These are phyloP conservation scores for Centropyge bicolor DNA, from an alignment of 2,797 vertebrate species.

Conservation along the genomic window DNA sequence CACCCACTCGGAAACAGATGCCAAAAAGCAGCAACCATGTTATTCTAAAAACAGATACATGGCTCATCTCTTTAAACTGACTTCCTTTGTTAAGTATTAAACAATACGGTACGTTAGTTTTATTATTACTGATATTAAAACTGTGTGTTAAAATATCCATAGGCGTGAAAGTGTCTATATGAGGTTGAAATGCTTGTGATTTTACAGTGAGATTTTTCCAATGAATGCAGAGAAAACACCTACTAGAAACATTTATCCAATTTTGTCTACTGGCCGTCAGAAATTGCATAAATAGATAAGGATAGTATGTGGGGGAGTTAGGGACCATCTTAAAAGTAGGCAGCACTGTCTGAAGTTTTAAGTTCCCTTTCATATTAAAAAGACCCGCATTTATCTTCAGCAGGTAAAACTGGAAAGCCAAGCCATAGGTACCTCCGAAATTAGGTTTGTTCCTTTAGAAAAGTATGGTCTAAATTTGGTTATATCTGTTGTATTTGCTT, in stretches of 20 bases:
- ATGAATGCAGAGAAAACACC: not conserved
- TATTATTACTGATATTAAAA: not conserved
- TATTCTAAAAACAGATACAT: not conserved
- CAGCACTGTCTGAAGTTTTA: not conserved
- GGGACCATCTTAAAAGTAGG: not conserved
- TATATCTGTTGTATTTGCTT: too few species aligned
- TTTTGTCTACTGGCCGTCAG: not conserved
- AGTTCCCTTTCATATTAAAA: not conserved
- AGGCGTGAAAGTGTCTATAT: not conserved
- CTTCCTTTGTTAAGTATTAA: not conserved
- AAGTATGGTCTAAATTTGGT: not conserved
- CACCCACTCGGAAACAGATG: conserved; percentile 45
- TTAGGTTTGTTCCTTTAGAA: not conserved
- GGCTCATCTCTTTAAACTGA: not conserved
- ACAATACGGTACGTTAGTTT: not conserved
- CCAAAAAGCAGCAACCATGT: not conserved
- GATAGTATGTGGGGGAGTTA: not conserved
- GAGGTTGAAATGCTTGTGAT: not conserved
- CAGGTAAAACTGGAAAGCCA: not conserved
- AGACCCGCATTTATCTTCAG: not conserved
- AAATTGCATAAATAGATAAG: not conserved
- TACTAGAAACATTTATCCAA: not conserved
- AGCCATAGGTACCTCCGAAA: not conserved
- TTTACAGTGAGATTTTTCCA: not conserved
- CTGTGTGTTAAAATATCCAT: not conserved